Base-by-base conservation (phyloP, 2,113 vertebrate genomes). In the Lycaon pictus region DNA sequence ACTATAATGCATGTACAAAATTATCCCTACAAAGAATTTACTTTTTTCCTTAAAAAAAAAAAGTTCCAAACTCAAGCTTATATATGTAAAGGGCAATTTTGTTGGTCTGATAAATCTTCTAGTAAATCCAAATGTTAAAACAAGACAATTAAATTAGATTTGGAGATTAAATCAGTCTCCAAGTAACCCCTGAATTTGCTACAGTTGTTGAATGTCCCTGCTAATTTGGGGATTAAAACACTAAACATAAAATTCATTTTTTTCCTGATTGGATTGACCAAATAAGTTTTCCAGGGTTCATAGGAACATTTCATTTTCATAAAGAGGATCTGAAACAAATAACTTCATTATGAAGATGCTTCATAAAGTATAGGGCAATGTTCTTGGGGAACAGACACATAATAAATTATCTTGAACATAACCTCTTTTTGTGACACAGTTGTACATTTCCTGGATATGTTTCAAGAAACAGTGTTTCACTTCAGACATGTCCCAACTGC, bases 91-190 rank as follows among this genome's bases (percentile, higher is more conserved):
- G 23, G 43, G 22, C 15, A 88, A 35, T 74, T 93, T 72, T 58
- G 35, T 25, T 85, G 17, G 82, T 69, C 63, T 79, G 62, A 35
- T 67, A 93, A 93, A 67, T 80, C 83, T 63, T 80, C 82, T 63
- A 35, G 17, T 74, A 84, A 93, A 97, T n/a, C 22, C 48, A 88
- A 91, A 90, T 67, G 67, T 84, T 83, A 93, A 95, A 94, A 95
- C 1, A 10, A 88, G n/a, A 87, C 13, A 83, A 82, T 89, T 22
- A 72, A 43, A 90, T 86, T 77, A 82, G 51, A 92, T 67, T 25
- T 80, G 67, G 65, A 92, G 79, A 82, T 81, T 17, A 85, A 90
- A 55, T 93, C 37, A 53, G 51, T 85, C 58, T 94, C 23, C 43
- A 81, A 82, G 65, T 65, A 92, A 93, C 7, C 58, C 56, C 9